Evolutionary conservation across 2,888 invertebrate genomes (phyloP).

Genomic region (Erebia aethiops): DNA sequence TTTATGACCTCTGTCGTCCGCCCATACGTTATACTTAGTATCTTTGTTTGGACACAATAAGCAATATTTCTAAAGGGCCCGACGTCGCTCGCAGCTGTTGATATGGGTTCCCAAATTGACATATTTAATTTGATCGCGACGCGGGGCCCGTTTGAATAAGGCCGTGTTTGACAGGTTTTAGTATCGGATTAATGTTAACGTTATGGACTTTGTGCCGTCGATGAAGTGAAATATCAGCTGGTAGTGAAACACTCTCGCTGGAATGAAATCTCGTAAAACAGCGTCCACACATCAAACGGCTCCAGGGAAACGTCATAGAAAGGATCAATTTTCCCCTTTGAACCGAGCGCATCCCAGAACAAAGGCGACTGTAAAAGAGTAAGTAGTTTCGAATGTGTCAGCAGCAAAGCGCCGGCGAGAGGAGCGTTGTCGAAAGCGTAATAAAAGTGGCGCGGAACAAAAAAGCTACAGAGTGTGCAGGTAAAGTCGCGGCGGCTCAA

Average conservation of each 20-base stretch:
- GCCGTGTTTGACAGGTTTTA: conserved; percentile 80
- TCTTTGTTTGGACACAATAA: conserved; percentile 84
- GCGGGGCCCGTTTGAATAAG: conserved; percentile 68
- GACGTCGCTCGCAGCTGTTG: conserved; percentile 82
- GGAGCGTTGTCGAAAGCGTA: conserved; percentile 71
- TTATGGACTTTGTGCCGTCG: conserved; percentile 72
- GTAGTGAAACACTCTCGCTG: conserved; percentile 13
- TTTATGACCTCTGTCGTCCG: conserved; percentile 81
- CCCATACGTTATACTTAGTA: conserved; percentile 84
- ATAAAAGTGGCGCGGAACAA: conserved; percentile 80
- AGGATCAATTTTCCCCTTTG: conserved; percentile 76
- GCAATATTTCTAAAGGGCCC: conserved; percentile 82
- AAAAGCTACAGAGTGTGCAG: conserved; percentile 61
- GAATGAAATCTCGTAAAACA: conserved; percentile 38
- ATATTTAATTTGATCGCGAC: conserved; percentile 83
- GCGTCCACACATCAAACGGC: conserved; percentile 70
- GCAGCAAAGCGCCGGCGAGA: conserved; percentile 67
- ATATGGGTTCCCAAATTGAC: conserved; percentile 83
- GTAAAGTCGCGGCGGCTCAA: conserved; percentile 71
- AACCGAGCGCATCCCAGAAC: conserved; percentile 65
- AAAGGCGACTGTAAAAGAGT: conserved; percentile 73
- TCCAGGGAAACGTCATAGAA: conserved; percentile 57
- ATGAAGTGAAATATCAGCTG: conserved; percentile 55
- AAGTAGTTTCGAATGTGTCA: conserved; percentile 77
- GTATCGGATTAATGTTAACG: conserved; percentile 80